Percentiles rank a stretch among this genome's conserved stretches.
These are phyloP conservation scores for Chondrosia reniformis DNA, from an alignment of 37 sponge, comb jelly and placozoan genomes.

Conservation along the genomic window DNA sequence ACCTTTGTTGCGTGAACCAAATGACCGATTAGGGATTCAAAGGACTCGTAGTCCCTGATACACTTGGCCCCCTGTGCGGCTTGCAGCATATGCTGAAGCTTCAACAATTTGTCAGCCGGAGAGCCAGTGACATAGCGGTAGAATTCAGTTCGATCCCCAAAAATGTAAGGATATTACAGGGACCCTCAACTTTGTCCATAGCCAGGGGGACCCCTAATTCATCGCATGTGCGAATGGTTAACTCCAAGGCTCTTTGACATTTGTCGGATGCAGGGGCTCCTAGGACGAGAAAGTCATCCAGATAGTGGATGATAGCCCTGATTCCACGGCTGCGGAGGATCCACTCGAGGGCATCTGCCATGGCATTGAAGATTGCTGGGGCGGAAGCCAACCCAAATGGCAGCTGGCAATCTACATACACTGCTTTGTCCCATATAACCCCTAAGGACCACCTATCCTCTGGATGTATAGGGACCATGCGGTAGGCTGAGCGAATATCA, in stretches of 20 bases:
- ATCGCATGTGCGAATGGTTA: background rate
- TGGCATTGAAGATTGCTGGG: slow-evolving; percentile 12
- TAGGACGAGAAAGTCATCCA: slow-evolving; percentile 5
- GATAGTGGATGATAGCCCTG: background rate
- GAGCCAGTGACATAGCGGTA: background rate
- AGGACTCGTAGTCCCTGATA: background rate
- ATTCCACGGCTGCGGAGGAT: slow-evolving; percentile 2
- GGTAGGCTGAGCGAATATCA: slow-evolving; percentile 1
- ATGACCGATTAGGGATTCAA: slow-evolving; percentile 14
- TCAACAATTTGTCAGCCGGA: background rate
- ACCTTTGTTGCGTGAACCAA: slow-evolving; percentile 18
- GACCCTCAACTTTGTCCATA: slow-evolving; percentile 12
- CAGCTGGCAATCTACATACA: slow-evolving; percentile 17
- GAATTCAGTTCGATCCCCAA: slow-evolving; percentile 1
- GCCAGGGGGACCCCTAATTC: slow-evolving; percentile 24
- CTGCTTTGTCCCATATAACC: background rate
- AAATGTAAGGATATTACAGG: background rate
- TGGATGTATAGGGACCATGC: slow-evolving; percentile 1
- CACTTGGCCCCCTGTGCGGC: too few species aligned
- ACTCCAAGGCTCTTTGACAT: background rate
- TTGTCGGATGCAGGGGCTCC: background rate
- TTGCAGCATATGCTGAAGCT: background rate
- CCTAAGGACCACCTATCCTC: slow-evolving; percentile 4
- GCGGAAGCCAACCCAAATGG: slow-evolving; percentile 21
- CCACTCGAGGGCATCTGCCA: slow-evolving; percentile 16